Conservation (phyloP, 2,797 vertebrate species). For the Novumbra hubbsi region DNA sequence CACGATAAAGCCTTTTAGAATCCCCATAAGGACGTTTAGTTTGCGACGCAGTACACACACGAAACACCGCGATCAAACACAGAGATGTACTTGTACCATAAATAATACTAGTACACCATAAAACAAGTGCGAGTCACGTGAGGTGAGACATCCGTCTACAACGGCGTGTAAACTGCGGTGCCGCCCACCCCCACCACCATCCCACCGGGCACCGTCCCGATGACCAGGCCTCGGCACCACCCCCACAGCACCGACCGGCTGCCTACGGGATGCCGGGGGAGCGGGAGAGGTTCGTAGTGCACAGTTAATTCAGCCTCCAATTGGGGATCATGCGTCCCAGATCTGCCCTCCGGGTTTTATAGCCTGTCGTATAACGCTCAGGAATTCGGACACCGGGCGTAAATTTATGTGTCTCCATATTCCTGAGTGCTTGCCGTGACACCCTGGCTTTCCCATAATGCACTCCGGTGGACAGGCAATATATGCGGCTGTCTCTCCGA, state of each 20-base stretch:
- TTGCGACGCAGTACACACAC: too few species aligned
- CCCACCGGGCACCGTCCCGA: too few species aligned
- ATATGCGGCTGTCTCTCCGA: slow-evolving; percentile 26
- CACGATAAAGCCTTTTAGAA: too few species aligned
- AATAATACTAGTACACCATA: too few species aligned
- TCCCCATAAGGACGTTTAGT: too few species aligned
- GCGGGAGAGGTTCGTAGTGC: slow-evolving; percentile 4
- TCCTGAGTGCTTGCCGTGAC: slow-evolving; percentile 12
- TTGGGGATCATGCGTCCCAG: slow-evolving; percentile 25
- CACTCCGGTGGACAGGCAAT: slow-evolving; percentile 21
- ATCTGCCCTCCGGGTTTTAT: slow-evolving; percentile 23
- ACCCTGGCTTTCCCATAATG: slow-evolving; percentile 5
- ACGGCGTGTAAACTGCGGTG: too few species aligned
- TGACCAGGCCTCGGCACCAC: not conserved
- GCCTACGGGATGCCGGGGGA: not conserved
- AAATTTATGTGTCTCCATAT: slow-evolving; percentile 31
- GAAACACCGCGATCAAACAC: too few species aligned
- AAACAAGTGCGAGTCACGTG: too few species aligned
- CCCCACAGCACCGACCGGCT: not conserved
- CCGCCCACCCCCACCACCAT: too few species aligned
- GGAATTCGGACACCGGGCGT: slow-evolving; percentile 28
- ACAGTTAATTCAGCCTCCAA: slow-evolving; percentile 18
- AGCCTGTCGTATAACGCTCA: slow-evolving; percentile 18
- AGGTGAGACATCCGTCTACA: too few species aligned
- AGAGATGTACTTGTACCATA: too few species aligned